Conservation (phyloP, 2,888 invertebrate genomes). For the Alloscopus bannaensis region DNA sequence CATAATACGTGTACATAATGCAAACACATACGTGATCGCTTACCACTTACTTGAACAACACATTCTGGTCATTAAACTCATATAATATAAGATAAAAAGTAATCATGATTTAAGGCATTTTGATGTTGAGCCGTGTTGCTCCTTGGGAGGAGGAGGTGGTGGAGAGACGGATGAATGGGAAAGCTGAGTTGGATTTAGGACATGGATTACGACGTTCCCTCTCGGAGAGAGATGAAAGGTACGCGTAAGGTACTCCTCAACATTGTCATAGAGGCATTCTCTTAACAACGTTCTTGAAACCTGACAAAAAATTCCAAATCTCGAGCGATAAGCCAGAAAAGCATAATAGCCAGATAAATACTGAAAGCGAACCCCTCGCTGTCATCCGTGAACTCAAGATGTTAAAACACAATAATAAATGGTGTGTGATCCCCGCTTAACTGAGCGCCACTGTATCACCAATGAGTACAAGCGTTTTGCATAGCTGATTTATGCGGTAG, state of each 20-base stretch:
- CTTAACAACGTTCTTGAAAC: no score
- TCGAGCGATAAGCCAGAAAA: constrained; percentile 4
- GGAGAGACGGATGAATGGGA: constrained; percentile 16
- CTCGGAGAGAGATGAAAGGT: not conserved
- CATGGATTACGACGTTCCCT: constrained; percentile 11
- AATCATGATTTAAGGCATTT: constrained; percentile 11
- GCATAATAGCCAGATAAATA: constrained; percentile 12
- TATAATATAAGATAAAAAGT: not conserved
- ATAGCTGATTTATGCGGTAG: not conserved
- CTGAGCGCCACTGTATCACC: not conserved
- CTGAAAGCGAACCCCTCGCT: constrained; percentile 10
- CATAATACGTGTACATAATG: not conserved
- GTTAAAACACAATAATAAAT: no score
- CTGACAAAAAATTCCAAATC: not conserved
- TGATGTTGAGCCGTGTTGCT: not conserved
- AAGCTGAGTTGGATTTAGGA: constrained; percentile 26
- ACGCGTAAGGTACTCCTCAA: not conserved
- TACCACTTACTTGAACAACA: not conserved
- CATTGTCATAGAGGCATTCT: no score
- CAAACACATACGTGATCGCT: not conserved
- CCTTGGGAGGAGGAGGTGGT: constrained; percentile 8
- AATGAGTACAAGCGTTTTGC: not conserved
- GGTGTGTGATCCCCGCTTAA: no score
- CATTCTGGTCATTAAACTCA: not conserved
- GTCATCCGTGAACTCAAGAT: no score